Evolutionary conservation across 2,888 invertebrate genomes (phyloP), one percentile per base, ranked within the genome.

Genomic region (Trisateles emortualis): DNA sequence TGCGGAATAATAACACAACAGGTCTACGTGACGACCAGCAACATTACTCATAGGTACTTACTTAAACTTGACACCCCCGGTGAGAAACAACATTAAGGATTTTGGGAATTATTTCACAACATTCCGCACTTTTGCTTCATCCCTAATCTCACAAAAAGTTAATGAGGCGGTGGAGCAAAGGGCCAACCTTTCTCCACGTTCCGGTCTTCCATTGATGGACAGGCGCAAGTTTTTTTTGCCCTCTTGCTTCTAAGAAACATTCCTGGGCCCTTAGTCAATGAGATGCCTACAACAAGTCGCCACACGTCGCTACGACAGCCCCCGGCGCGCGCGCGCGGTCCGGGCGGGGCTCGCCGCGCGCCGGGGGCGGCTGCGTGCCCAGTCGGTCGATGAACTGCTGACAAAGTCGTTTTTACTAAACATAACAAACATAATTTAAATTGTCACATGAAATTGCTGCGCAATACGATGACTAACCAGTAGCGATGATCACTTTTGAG

Each of bases 241-340:
- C 44, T 61, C 54, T 56, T 41, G 40, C 52, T 71, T 57, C 59
- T 61, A 49, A 44, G 47, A 59, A 53, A 45, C 63, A 73, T 72
- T 73, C 74, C 44, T 62, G 35, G 5, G 51, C 16, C 41, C 50
- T 72, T 67, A 72, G 61, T 67, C 65, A 64, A 64, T 49, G 47
- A 33, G 29, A 29, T 19, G 42, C 16, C 39, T 26, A 4, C 14
- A 36, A 45, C 72, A 59, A 41, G 64, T 64, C 14, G 10, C 40
- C 52, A 42, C 69, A 43, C 10, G 63, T 59, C 32, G 32, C 24
- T 3, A n/a, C 30, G 0, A 11, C 11, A 11, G 14, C 13, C 32
- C 32, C 0, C 33, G 2, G 2, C 5, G 13, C n/a, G 3, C 22
- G 22, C 6, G 2, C 3, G 14, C 11, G n/a, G n/a, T n/a, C n/a